Percentiles rank a stretch among this genome's conserved stretches.
Evolutionary conservation across 1,140 invertebrate species (phyloP).

Genomic region (Sycobia sp.): DNA sequence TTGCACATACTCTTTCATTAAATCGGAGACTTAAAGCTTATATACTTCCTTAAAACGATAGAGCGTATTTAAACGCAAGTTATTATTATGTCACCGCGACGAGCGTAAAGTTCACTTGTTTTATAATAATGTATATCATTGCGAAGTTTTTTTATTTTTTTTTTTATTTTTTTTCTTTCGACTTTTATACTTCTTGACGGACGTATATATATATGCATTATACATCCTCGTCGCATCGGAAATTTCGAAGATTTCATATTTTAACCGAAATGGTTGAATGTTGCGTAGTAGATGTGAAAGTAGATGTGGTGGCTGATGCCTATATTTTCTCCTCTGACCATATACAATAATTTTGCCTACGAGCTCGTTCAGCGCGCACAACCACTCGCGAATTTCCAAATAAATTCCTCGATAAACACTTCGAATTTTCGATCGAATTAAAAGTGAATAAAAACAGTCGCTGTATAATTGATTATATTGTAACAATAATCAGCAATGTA

Average conservation of each 20-base stretch:
- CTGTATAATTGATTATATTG: too few species aligned
- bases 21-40: constrained; percentile 15
- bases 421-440: too few species aligned
- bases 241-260: constrained; percentile 23
- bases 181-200: not conserved
- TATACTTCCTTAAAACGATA: constrained; percentile 27
- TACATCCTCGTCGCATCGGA: constrained; percentile 5
- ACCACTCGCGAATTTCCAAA: constrained; percentile 9
- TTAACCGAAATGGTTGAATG: constrained; percentile 5
- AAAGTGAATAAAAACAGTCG: too few species aligned
- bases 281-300: constrained; percentile 2
- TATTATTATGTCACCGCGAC: constrained; percentile 30
- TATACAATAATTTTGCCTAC: constrained; percentile 23
- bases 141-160: too few species aligned
- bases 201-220: not conserved
- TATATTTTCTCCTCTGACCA: too few species aligned
- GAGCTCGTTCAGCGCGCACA: constrained; percentile 24
- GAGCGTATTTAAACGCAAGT: constrained; percentile 29
- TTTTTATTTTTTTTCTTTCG: too few species aligned
- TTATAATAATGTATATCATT: not conserved
- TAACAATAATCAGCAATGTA: too few species aligned
- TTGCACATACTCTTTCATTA: too few species aligned
- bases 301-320: too few species aligned
- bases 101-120: constrained; percentile 28
- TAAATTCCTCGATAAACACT: too few species aligned